Evolutionary conservation across 2,888 invertebrate species (phyloP), one percentile per base, ranked within the genome.

Genomic region (Clivina fossor): DNA sequence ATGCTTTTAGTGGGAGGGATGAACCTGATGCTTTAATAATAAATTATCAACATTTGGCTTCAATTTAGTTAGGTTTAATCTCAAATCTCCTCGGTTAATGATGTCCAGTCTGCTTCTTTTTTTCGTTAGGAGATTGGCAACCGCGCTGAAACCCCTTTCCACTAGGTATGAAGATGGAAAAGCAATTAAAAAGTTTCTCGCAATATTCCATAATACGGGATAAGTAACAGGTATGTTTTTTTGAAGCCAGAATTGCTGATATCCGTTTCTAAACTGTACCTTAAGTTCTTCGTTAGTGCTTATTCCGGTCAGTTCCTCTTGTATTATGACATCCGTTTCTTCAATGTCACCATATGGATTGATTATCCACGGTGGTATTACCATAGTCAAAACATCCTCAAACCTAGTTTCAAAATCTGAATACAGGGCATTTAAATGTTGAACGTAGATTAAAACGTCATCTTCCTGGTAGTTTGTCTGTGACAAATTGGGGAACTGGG

Each of bases 391-490:
- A 62, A 66, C 49, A 63, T 66, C 66, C 50, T 66, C 57, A 62
- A 67, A 66, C 56, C 62, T 61, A 24, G 28, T 56, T 59, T 64
- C 47, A 50, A 65, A 66, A 56, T 65, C 63, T 50, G 41, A 7
- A 57, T 66, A 38, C 26, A 66, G 62, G 59, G 32, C 58, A 60
- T 59, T 64, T 59, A 65, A 65, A 62, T 64, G 62, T 66, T 66
- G 61, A 62, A 60, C 56, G 61, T 64, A 64, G 20, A 57, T 61
- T 38, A 37, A 58, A 61, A 62, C 50, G 41, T 62, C 55, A 18
- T 60, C 61, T 46, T 62, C 60, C 28, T 57, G 60, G 46, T 56
- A 61, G n/a, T n/a, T n/a, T n/a, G n/a, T n/a, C n/a, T n/a, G n/a
- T n/a, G n/a, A n/a, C n/a, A n/a, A n/a, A n/a, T n/a, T n/a, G n/a